phyloP scores from a whole-genome alignment of 1,140 invertebrate genomes.

The Lutraria rhynchaena region DNA sequence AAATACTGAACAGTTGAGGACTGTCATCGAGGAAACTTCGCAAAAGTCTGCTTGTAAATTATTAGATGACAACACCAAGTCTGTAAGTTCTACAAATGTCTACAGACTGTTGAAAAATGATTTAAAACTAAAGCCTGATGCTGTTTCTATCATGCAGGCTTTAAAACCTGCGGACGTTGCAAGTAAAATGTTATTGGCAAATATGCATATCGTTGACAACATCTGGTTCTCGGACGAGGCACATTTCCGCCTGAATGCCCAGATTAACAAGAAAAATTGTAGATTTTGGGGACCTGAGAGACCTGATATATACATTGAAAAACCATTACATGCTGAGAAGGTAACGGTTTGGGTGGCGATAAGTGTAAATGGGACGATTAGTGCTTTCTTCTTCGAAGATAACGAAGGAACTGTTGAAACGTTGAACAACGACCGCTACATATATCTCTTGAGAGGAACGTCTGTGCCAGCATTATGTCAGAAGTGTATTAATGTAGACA shows the following conservation, averaged over 20 bases:
- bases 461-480: slow-evolving; percentile 3
- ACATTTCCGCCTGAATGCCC: slow-evolving; percentile 7
- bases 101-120: slow-evolving; percentile 21
- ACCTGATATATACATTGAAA: slow-evolving; percentile 17
- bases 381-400: slow-evolving; percentile 19
- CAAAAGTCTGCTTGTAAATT: not conserved
- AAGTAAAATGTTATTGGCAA: not conserved
- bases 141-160: slow-evolving; percentile 20
- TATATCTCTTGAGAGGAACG: not conserved
- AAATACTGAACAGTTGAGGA: slow-evolving; percentile 12
- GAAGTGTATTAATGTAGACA: slow-evolving; percentile 4
- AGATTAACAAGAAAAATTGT: slow-evolving; percentile 25
- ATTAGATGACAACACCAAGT: slow-evolving; percentile 20
- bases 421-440: slow-evolving; percentile 27
- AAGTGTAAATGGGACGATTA: slow-evolving; percentile 1
- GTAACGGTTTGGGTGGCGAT: slow-evolving; percentile 15
- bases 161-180: slow-evolving; percentile 20
- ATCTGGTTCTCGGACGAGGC: slow-evolving; percentile 7
- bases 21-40: slow-evolving; percentile 9
- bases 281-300: slow-evolving; percentile 17
- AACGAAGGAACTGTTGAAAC: slow-evolving; percentile 5
- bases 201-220: slow-evolving; percentile 9
- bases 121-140: slow-evolving; percentile 28
- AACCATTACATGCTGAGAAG: slow-evolving; percentile 23
- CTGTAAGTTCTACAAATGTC: slow-evolving; percentile 10